Base-by-base conservation (phyloP, 2,888 invertebrate species). In the Mesoligia furuncula region DNA sequence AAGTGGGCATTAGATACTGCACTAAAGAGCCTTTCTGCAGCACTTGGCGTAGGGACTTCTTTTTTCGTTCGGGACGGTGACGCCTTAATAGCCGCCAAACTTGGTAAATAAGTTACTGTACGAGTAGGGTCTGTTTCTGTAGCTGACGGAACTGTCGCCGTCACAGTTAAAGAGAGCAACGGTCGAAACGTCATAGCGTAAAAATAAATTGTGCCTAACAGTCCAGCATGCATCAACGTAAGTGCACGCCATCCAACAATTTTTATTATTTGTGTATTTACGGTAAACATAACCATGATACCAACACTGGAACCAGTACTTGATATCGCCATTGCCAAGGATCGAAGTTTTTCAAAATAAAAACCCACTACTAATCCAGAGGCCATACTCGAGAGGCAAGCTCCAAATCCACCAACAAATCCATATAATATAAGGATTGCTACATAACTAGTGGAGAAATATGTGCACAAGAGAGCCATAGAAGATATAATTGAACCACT, bases 51-150 rank as follows among this genome's bases (percentile, higher is more conserved):
- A 62, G 77, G 24, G 39, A 57, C 80, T 79, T 89, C 84, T 27
- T 36, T 73, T 79, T 86, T 91, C n/a, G 87, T 75, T 20, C 87
- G 86, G n/a, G 93, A 91, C 51, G 89, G 73, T 68, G 90, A 59
- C 31, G 88, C 51, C 80, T 87, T 90, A 57, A 93, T 61, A 45
- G 73, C 88, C 75, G 90, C 90, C 80, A 96, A 82, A 84, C 91
- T 96, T 71, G 96, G 96, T 85, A 96, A 92, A 88, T 94, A 96
- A 15, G 95, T 94, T 11, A 96, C 94, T 31, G 96, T 96, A 59
- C 93, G 93, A 45, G 94, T 95, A 51, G 93, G 91, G 70, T 95
- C 95, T 11, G 15, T 31, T 51, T 9, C 76, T 39, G 48, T 39
- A 48, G 67, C 45, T 31, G 51, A 15, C 27, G 93, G 93, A 70